Base-by-base conservation (phyloP, 2,888 invertebrate genomes). In the Noctua fimbriata region DNA sequence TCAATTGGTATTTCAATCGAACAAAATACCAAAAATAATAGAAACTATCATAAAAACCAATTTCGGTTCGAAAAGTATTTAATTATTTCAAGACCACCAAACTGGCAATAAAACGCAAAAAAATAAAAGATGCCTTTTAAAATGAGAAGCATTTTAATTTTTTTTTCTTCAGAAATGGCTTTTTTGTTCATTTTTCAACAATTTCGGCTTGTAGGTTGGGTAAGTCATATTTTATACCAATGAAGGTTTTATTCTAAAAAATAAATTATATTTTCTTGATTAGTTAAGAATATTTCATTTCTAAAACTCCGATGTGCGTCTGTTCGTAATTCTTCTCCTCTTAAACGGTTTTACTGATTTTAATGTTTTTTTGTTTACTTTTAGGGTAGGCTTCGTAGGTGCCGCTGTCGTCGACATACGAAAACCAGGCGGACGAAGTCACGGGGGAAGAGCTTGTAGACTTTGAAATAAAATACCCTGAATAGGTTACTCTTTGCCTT, bases 41-140 rank as follows among this genome's bases (percentile, higher is more conserved):
- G 1, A 28, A 60, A 63, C 63, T 32, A 18, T 32, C 7, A 3
- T 18, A 18, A 32, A 63, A 63, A 67, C 7, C 7, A 66, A 41
- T 67, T 67, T 67, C 4, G n/a, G 67, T n/a, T n/a, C n/a, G 73
- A 49, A 21, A 36, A 76, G 60, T 73, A 73, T 76, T 49, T 63
- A 18, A 18, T 74, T 0, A 28, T 74, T 74, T 28, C 10, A 28
- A 63, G 12, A 49, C 16, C 47, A 41, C 24, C 28, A 24, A 77
- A 28, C 60, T 41, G 69, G 60, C 78, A 78, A 32, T 10, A 49
- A 41, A 67, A 58, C 1, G 18, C 14, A 36, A 77, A 49, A 67
- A 76, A 36, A 0, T 0, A 18, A 16, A 41, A 10, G 7, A 60
- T 41, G 18, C 28, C 24, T 21, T 76, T 24, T 6, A 69, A n/a